Percentiles rank a stretch among this genome's conserved stretches.
These are phyloP conservation scores for Ormyrus rosae DNA, from an alignment of 2,888 invertebrate species.

Conservation along the genomic window DNA sequence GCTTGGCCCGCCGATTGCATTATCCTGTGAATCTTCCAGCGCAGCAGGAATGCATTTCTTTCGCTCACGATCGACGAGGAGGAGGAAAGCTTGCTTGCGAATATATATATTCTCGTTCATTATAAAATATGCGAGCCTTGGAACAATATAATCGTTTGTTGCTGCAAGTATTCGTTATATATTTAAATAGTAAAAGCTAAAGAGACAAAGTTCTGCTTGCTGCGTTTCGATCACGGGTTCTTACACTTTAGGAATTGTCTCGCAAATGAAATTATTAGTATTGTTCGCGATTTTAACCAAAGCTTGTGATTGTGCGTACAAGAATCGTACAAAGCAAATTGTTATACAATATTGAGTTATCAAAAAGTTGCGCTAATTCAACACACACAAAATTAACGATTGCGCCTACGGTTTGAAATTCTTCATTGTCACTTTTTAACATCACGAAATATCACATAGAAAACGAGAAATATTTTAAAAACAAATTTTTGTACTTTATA, in stretches of 20 bases:
- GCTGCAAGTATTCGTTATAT: constrained; percentile 4
- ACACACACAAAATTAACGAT: too few species aligned
- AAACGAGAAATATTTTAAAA: neutral
- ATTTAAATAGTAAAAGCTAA: constrained; percentile 11
- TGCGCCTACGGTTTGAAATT: too few species aligned
- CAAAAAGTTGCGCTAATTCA: neutral
- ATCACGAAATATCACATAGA: neutral
- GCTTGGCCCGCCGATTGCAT: constrained; percentile 45
- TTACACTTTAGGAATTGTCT: too few species aligned
- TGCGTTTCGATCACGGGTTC: too few species aligned
- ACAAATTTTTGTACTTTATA: too few species aligned
- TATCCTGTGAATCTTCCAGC: constrained; percentile 24
- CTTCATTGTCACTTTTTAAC: too few species aligned
- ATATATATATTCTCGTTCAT: neutral
- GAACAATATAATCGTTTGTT: neutral
- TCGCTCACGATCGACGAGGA: constrained; percentile 2
- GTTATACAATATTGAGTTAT: neutral
- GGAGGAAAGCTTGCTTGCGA: constrained; percentile 17
- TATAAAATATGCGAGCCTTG: neutral
- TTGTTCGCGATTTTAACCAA: too few species aligned
- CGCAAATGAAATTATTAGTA: too few species aligned
- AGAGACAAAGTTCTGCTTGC: neutral
- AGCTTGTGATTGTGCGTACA: neutral
- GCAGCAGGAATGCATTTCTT: constrained; percentile 30
- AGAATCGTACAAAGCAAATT: neutral